These are phyloP conservation scores for Myrmophylax atrothorax DNA, from an alignment of 2,113 vertebrate species.

Conservation along the genomic window DNA sequence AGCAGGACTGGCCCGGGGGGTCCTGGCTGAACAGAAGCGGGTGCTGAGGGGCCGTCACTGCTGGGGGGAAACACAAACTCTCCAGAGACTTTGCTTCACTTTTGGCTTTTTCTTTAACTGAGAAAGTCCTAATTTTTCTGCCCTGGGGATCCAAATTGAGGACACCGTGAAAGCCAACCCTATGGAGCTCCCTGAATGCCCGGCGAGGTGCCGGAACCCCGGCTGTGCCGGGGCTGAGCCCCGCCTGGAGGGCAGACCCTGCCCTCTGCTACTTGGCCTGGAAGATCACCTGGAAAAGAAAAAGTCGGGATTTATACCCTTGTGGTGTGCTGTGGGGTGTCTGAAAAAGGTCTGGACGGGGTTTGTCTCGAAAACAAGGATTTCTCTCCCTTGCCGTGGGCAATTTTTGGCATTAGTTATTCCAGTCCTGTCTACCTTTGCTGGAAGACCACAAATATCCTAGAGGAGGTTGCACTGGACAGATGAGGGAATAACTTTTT, in stretches of 20 bases:
- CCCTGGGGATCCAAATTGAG: constrained; percentile 23
- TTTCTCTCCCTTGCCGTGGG: not conserved
- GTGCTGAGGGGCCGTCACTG: constrained; percentile 34
- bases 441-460: constrained; percentile 6
- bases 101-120: not conserved
- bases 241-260: not conserved
- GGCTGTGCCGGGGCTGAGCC: not conserved
- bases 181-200: not conserved
- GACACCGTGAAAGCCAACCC: not conserved
- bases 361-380: not conserved
- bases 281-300: constrained; percentile 47
- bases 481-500: not conserved
- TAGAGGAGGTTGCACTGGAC: not conserved
- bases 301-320: constrained; percentile 24
- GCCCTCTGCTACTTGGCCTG: not conserved
- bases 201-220: not conserved
- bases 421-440: not conserved
- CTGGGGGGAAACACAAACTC: not conserved
- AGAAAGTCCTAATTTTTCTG: constrained; percentile 51
- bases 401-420: not conserved
- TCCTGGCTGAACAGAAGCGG: constrained; percentile 47
- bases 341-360: not conserved
- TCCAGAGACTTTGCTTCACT: constrained; percentile 6
- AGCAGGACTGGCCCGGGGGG: constrained; percentile 43
- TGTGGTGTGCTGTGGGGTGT: not conserved